Base-by-base conservation (phyloP, 2,797 vertebrate genomes). In the Falco cherrug region DNA sequence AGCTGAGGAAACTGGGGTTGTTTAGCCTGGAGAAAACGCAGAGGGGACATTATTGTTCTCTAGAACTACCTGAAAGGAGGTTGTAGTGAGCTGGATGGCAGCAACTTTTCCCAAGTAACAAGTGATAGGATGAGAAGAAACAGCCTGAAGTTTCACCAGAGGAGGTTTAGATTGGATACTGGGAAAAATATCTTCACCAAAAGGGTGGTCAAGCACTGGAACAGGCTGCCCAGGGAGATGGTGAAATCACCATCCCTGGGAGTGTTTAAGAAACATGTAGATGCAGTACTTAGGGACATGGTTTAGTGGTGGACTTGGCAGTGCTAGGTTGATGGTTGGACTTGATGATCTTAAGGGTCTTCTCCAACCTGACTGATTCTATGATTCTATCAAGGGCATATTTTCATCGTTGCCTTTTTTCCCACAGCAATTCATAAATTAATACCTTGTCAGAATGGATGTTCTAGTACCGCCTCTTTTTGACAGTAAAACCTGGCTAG, bases 11-110 rank as follows among this genome's bases (percentile, higher is more conserved):
- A 18, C 14, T 47, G 22, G 10, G 7, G 4, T 6, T 73, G 6
- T 73, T 47, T 13, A 59, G 8, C 0, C 11, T 47, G 21, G 45
- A 56, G 41, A 60, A 69, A 8, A 9, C 6, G 68, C 2, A 28
- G 1, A 0, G 9, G 4, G 33, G 41, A 37, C 13, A 10, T 28
- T 20, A 35, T 31, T 0, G 0, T 19, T n/a, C 16, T 47, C 48
- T 39, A 6, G 8, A 63, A 7, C 22, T 63, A 17, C 41, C 10
- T 56, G 16, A 61, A 48, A 71, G 29, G 20, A 41, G 50, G 9
- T 13, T 48, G n/a, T 53, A 37, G 11, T 1, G 2, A 35, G 11
- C 11, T 12, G 21, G 13, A 5, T 1, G 18, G 24, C 1, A 1
- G 31, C n/a, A n/a, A 47, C 24, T 54, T 70, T 16, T 61, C 33